These are phyloP conservation scores for Pedionomus torquatus DNA, from an alignment of 2,113 vertebrate genomes.

Conservation along the genomic window DNA sequence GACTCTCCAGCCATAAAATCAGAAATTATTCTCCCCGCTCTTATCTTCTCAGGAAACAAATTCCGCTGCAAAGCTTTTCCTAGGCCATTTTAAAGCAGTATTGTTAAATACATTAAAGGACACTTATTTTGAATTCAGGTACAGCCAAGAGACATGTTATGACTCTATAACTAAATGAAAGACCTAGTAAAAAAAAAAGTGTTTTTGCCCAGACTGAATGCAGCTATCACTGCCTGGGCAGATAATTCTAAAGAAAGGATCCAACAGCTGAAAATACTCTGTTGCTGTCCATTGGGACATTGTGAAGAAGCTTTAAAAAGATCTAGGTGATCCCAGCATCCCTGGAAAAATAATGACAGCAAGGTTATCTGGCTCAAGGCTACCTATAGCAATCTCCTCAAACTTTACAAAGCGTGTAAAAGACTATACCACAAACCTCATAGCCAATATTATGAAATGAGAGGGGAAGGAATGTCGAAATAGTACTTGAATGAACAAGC, in stretches of 20 bases:
- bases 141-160: not conserved
- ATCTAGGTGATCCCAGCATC: not conserved
- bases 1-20: not conserved
- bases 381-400: not conserved
- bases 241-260: not conserved
- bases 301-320: not conserved
- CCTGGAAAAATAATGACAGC: not conserved
- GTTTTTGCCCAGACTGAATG: not conserved
- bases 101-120: slow-evolving; percentile 26
- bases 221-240: not conserved
- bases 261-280: not conserved
- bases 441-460: not conserved
- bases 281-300: not conserved
- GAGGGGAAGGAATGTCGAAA: not conserved
- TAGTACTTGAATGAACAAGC: not conserved
- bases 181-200: not conserved
- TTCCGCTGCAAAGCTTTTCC: not conserved
- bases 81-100: not conserved
- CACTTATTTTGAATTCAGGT: not conserved
- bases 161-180: not conserved
- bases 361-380: not conserved
- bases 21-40: not conserved
- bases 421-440: not conserved
- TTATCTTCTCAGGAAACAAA: slow-evolving; percentile 16
- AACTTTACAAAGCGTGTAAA: not conserved